Percentiles rank a stretch among this genome's conserved stretches.
Evolutionary conservation across 2,888 invertebrate species (phyloP).

Genomic region (Heliothis peltigera): DNA sequence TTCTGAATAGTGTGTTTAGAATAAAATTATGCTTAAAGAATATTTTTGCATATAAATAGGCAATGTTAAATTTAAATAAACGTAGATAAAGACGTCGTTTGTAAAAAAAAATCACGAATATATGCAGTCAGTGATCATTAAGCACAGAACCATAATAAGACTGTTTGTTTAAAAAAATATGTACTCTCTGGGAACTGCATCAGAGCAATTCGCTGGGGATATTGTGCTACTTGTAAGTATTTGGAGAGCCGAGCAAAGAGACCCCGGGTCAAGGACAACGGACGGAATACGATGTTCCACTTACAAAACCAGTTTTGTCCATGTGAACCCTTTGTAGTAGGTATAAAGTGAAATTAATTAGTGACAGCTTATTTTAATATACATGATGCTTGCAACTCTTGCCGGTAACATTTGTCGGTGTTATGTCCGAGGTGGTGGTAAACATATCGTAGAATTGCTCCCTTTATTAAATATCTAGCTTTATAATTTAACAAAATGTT

Average conservation of each 20-base stretch:
- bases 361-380: not conserved
- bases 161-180: not conserved
- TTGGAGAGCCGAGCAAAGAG: conserved; percentile 43
- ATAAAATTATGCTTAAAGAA: no score
- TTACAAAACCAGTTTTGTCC: conserved; percentile 55
- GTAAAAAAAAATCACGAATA: conserved; percentile 7
- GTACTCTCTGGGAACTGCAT: conserved; percentile 34
- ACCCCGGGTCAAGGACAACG: conserved; percentile 62
- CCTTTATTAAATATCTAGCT: no score
- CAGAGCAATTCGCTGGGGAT: conserved; percentile 42
- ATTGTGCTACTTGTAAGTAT: conserved; percentile 49
- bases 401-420: no score
- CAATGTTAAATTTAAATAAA: no score
- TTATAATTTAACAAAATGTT: no score
- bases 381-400: no score
- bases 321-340: conserved; percentile 41
- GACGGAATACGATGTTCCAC: conserved; percentile 57
- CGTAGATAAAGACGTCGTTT: no score
- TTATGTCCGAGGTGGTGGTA: no score
- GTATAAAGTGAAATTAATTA: conserved; percentile 20
- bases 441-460: no score
- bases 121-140: not conserved
- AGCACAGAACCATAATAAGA: not conserved
- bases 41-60: no score
- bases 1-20: conserved; percentile 2